A percentile compares a stretch with the other conserved stretches of the same genome.
phyloP scores from a whole-genome alignment of 1,140 invertebrate genomes.

The Pissodes strobi region DNA sequence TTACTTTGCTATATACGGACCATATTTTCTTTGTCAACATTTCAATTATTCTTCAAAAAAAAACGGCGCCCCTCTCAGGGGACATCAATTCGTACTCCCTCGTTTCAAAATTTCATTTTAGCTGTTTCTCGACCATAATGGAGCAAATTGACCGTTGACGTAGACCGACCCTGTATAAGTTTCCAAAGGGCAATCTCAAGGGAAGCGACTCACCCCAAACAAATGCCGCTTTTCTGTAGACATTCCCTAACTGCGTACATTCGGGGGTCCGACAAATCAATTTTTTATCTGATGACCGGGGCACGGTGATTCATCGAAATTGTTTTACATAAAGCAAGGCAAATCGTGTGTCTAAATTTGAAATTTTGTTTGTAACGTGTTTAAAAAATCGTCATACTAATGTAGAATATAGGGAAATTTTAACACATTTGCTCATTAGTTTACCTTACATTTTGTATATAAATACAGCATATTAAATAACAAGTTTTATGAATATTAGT shows the following conservation, averaged over 20 bases:
- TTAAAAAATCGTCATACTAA: too few relatives aligned
- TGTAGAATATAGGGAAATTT: too few relatives aligned
- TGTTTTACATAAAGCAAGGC: neutral
- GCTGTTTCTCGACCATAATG: conserved; percentile 27
- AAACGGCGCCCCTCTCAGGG: neutral
- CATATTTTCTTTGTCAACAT: conserved; percentile 13
- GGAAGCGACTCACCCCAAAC: conserved; percentile 13
- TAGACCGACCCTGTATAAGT: conserved; percentile 30
- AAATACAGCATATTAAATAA: too few relatives aligned
- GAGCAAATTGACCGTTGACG: conserved; percentile 33
- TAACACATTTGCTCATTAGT: too few relatives aligned
- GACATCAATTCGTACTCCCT: conserved; percentile 1
- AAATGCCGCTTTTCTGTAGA: conserved; percentile 10
- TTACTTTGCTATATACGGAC: too few relatives aligned
- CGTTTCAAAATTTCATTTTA: conserved; percentile 28
- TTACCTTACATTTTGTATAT: too few relatives aligned
- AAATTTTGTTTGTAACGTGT: too few relatives aligned
- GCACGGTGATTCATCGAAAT: conserved; percentile 7
- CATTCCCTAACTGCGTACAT: conserved; percentile 13
- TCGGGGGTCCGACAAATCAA: conserved; percentile 18
- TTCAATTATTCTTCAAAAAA: conserved; percentile 8
- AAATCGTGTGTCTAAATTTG: too few relatives aligned
- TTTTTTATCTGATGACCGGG: conserved; percentile 16
- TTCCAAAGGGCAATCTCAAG: conserved; percentile 12
- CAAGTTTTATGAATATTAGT: too few relatives aligned